Conservation (phyloP, 2,113 vertebrate genomes). For the Miniopterus natalensis region DNA sequence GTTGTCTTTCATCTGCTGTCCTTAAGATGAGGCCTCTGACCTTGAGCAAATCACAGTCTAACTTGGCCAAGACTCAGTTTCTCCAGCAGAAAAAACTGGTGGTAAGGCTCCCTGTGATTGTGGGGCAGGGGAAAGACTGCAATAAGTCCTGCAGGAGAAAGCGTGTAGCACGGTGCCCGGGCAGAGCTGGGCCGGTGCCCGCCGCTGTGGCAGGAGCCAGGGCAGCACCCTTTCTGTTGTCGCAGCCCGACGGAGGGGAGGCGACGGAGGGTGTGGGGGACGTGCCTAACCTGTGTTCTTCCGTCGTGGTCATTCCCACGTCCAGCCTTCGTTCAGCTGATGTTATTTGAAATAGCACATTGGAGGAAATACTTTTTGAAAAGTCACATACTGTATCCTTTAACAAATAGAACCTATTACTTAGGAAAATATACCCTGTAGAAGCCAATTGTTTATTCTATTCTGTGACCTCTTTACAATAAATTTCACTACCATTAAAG, state of each 20-base stretch:
- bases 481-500: slow-evolving; percentile 74
- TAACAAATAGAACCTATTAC: slow-evolving; percentile 52
- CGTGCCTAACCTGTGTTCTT: background rate
- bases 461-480: slow-evolving; percentile 46
- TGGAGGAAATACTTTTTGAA: background rate
- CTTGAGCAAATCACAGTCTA: background rate
- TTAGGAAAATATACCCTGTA: slow-evolving; percentile 58
- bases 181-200: background rate
- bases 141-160: background rate
- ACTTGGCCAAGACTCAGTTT: background rate
- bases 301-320: background rate
- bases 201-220: too few species aligned
- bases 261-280: background rate
- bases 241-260: background rate
- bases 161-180: background rate
- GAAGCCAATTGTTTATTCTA: slow-evolving; percentile 69
- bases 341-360: background rate
- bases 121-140: background rate
- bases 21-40: background rate
- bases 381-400: background rate
- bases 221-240: background rate
- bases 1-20: background rate
- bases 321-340: background rate
- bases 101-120: background rate
- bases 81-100: background rate